Base-by-base conservation (phyloP, 2,113 vertebrate species). In the Smithornis capensis region DNA sequence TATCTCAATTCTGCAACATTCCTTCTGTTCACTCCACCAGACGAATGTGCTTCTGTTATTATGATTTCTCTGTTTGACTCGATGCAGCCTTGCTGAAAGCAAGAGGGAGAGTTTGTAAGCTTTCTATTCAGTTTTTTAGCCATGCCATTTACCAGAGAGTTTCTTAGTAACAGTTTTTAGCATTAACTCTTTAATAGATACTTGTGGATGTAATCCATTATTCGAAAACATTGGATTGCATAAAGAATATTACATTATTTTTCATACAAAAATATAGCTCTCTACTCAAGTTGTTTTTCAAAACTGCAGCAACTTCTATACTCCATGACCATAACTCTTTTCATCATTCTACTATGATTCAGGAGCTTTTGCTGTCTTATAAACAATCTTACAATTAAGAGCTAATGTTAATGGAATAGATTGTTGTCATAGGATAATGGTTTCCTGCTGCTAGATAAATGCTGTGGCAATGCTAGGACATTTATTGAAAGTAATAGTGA, bases 361-460 rank as follows among this genome's bases (percentile, higher is more conserved):
- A 97, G 97, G 97, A 98, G 97, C 97, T 97, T 97, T 97, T 97
- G 96, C 96, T 96, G 94, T 97, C 97, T 97, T 98, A 97, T 97
- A 98, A 97, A 97, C 97, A 97, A 96, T 98, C 95, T 97, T 94
- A 98, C 97, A 98, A 98, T 98, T 98, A 98, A 98, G 97, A 98
- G 96, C 96, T 98, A 98, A 98, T 98, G 97, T 98, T 98, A 98
- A 98, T 98, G 97, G 97, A 92, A 97, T 96, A 98, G 94, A 96
- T 96, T 98, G 97, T 97, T 98, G 96, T 98, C 97, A 97, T 86
- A 96, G 97, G 96, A 97, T 98, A 98, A 98, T 98, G 97, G 97
- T 95, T 97, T 98, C 98, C 97, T 95, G 97, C 97, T 97, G 97
- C 94, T 98, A 98, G 97, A 98, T 97, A 96, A 98, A 98, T 98